Conservation (phyloP, 2,888 invertebrate species). For the Nomada ferruginata region DNA sequence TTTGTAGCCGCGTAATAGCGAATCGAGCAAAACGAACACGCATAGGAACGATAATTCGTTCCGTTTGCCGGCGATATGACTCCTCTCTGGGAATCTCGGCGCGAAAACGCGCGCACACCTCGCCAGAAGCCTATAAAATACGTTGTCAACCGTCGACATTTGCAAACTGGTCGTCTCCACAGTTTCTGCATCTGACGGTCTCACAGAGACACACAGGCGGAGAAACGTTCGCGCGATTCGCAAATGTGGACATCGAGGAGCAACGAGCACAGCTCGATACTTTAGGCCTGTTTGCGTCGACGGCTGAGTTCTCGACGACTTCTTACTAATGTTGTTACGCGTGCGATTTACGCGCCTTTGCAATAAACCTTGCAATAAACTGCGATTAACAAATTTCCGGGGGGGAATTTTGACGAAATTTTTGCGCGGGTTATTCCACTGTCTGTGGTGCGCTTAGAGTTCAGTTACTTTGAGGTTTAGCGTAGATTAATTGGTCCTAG, state of each 20-base stretch:
- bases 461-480: too few species aligned
- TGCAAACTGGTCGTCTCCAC: slow-evolving; percentile 49
- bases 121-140: slow-evolving; percentile 35
- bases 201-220: neutral
- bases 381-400: neutral
- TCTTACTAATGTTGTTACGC: slow-evolving; percentile 11
- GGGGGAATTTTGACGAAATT: neutral
- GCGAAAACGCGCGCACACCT: slow-evolving; percentile 1
- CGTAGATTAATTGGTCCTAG: too few species aligned
- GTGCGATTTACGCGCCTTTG: neutral
- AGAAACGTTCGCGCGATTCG: slow-evolving; percentile 37
- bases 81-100: slow-evolving; percentile 34
- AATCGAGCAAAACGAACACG: slow-evolving; percentile 45
- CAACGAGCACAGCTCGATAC: neutral
- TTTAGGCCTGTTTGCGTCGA: neutral
- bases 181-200: slow-evolving; percentile 37
- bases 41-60: slow-evolving; percentile 54
- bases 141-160: slow-evolving; percentile 50
- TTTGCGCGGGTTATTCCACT: neutral
- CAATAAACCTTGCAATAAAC: neutral
- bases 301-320: neutral
- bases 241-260: slow-evolving; percentile 3
- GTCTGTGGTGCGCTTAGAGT: too few species aligned
- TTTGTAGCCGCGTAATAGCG: slow-evolving; percentile 24
- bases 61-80: slow-evolving; percentile 38